Conservation (phyloP, 2,113 vertebrate genomes). For the Ochotona princeps region DNA sequence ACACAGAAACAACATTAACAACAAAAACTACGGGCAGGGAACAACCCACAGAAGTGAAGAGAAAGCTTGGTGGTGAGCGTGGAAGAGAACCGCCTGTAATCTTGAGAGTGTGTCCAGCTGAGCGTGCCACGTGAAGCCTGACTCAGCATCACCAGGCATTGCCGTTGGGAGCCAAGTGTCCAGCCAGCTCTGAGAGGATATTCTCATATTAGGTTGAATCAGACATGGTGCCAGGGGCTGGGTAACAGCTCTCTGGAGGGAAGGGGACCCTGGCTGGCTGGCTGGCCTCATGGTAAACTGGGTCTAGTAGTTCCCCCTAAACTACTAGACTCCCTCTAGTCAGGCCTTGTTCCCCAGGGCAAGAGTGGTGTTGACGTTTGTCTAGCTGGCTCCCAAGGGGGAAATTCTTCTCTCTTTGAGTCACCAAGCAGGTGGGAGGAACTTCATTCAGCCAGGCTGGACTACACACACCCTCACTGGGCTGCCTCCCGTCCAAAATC, state of each 20-base stretch:
- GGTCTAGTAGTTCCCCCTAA: neutral
- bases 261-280: neutral
- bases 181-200: neutral
- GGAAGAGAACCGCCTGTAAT: too few relatives aligned
- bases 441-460: conserved; percentile 25
- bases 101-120: neutral
- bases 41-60: neutral
- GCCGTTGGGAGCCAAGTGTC: neutral
- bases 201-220: neutral
- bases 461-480: conserved; percentile 4
- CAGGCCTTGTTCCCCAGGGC: neutral
- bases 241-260: neutral
- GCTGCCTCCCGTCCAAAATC: conserved; percentile 69
- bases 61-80: neutral
- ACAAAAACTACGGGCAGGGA: neutral
- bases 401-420: conserved; percentile 64
- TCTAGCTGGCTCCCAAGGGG: conserved; percentile 66
- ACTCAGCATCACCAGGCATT: neutral
- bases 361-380: conserved; percentile 25
- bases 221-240: neutral
- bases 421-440: conserved; percentile 57
- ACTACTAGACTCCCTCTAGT: neutral
- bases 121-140: neutral
- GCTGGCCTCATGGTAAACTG: neutral
- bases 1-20: neutral